Evolutionary conservation across 1,140 invertebrate genomes (phyloP), one percentile per base, ranked within the genome.

Genomic region (Hyles vespertilio): DNA sequence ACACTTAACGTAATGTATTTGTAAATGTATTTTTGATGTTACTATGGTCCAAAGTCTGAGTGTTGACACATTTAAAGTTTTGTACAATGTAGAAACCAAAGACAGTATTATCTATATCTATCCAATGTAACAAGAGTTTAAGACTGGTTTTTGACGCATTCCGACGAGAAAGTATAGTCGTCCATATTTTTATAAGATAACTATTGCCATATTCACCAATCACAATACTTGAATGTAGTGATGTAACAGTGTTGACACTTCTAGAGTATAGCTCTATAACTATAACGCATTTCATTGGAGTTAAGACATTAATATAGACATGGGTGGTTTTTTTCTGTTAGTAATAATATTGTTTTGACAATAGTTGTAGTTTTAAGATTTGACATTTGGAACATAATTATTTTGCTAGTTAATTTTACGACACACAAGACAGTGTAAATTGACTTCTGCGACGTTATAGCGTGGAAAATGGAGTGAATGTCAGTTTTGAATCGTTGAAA

Each of bases 401-500:
- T 51, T 48, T 48, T 48, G 46, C 46, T 48, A 48, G 46, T 48
- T 22, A 22, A 48, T 48, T 48, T 48, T 48, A 11, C 22, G 22
- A 48, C 22, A 63, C 45, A 61, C 45, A 61, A 61, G 56, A 63
- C 51, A 53, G 56, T 59, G 65, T 56, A 48, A 48, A 48, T 22
- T 48, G 46, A 11, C 4, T 51, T 51, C 51, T 46, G 32, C 32
- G 46, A 65, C 63, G 65, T 70, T 71, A 74, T 65, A 47, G 69
- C 71, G 77, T 78, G 77, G 74, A 77, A 76, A 74, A 78, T 77
- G 70, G 65, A 73, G 58, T 74, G 68, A 63, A 61, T 68, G 63
- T 67, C 51, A 59, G 58, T 57, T 63, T 61, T 63, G 50, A 57
- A 63, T 64, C 59, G 57, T 72, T 50, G 58, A 69, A 70, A 61